Evolutionary conservation across 1,140 invertebrate genomes (phyloP).

Genomic region (Centruroides vittatus): DNA sequence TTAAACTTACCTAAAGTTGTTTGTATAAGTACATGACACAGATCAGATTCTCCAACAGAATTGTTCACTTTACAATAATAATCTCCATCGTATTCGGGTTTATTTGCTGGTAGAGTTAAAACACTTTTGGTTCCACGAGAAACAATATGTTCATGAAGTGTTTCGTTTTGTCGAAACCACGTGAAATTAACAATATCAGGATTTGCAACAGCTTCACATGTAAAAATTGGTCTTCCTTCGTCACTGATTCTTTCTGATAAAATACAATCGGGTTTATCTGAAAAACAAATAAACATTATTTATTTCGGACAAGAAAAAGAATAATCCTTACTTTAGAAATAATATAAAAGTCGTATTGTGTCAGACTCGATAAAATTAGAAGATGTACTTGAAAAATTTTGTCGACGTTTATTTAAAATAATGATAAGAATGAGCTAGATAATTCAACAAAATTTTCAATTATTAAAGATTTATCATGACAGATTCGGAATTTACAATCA

Average conservation of each 20-base stretch:
- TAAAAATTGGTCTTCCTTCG: slow-evolving; percentile 41
- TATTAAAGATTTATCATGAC: too few relatives aligned
- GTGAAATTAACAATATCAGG: slow-evolving; percentile 60
- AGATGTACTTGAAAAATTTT: too few relatives aligned
- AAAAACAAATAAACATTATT: slow-evolving; percentile 8
- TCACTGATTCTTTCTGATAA: slow-evolving; percentile 49
- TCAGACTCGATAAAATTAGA: too few relatives aligned
- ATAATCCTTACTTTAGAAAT: too few relatives aligned
- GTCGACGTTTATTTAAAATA: too few relatives aligned
- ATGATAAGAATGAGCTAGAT: too few relatives aligned
- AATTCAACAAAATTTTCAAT: too few relatives aligned
- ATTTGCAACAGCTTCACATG: slow-evolving; percentile 64
- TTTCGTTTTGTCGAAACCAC: slow-evolving; percentile 57
- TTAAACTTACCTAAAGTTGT: not conserved
- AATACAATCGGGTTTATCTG: slow-evolving; percentile 68
- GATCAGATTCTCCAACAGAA: slow-evolving; percentile 49
- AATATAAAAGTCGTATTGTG: too few relatives aligned
- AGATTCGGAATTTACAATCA: too few relatives aligned
- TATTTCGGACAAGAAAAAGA: too few relatives aligned
- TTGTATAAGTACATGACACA: slow-evolving; percentile 34
- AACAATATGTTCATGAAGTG: slow-evolving; percentile 50
- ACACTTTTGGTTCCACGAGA: not conserved
- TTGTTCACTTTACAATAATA: slow-evolving; percentile 74
- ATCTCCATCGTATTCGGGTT: slow-evolving; percentile 44
- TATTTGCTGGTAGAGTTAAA: slow-evolving; percentile 42